A percentile compares a stretch with the other conserved stretches of the same genome.
Evolutionary conservation across 2,888 invertebrate genomes (phyloP).

Genomic region (Himalopsyche anomala): DNA sequence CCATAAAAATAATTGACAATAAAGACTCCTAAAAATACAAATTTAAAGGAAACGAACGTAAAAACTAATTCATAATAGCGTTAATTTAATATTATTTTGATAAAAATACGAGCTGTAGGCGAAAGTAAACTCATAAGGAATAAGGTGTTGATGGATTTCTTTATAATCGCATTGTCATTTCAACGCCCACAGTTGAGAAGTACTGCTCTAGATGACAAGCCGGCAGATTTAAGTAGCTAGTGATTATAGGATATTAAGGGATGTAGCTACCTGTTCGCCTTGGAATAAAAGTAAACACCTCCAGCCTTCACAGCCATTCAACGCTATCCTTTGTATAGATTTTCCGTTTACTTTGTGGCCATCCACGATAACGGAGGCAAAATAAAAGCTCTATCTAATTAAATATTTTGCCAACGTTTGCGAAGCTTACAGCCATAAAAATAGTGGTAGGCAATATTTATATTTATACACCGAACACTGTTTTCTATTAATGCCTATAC

Average conservation of each 20-base stretch:
- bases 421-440: not conserved
- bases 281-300: conserved; percentile 24
- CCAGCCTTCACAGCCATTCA: conserved; percentile 1
- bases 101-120: too few relatives aligned
- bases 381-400: conserved; percentile 28
- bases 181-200: not conserved
- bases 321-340: conserved; percentile 21
- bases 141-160: not conserved
- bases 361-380: conserved; percentile 23
- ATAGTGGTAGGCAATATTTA: not conserved
- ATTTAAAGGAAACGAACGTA: too few relatives aligned
- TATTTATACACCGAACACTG: not conserved
- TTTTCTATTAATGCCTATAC: too few relatives aligned
- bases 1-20: too few relatives aligned
- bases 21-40: too few relatives aligned
- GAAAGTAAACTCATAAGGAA: too few relatives aligned
- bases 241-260: conserved; percentile 22
- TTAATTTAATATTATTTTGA: too few relatives aligned
- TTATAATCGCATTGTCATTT: conserved; percentile 40
- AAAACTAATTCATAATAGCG: too few relatives aligned
- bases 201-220: not conserved
- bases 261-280: conserved; percentile 25
- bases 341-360: conserved; percentile 30
- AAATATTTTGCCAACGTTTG: conserved; percentile 17
- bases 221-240: conserved; percentile 16